These are phyloP conservation scores for Tyrannus savana DNA, from an alignment of 2,113 vertebrate species.

Conservation along the genomic window DNA sequence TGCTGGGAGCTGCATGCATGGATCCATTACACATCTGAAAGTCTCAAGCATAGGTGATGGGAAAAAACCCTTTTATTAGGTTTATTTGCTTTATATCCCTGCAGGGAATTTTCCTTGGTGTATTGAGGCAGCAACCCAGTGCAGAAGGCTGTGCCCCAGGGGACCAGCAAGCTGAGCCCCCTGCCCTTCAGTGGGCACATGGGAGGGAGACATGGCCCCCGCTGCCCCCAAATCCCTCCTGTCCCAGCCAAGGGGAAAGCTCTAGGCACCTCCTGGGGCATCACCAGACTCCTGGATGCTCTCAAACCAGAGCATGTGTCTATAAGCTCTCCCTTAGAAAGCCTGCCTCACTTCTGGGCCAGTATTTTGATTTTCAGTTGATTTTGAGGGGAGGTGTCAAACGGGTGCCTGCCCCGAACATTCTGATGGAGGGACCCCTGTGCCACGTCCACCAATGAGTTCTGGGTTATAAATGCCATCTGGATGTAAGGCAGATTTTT, in stretches of 20 bases:
- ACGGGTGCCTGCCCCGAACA: rapidly evolving
- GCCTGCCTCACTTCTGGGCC: not conserved
- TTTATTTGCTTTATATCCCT: not conserved
- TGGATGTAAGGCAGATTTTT: not conserved
- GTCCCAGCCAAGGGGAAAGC: not conserved
- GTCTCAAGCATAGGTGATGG: not conserved
- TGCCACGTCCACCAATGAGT: not conserved
- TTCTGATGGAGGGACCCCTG: not conserved
- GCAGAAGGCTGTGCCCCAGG: not conserved
- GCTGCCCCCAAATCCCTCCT: not conserved
- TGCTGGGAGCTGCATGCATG: not conserved
- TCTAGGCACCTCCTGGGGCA: not conserved
- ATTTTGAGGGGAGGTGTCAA: not conserved
- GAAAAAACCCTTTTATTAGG: not conserved
- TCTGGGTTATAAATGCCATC: not conserved
- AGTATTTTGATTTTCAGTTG: not conserved
- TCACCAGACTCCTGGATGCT: not conserved
- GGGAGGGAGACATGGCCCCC: not conserved
- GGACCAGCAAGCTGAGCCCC: rapidly evolving
- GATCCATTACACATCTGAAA: not conserved
- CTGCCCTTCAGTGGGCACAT: not conserved
- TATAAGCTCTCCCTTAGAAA: not conserved
- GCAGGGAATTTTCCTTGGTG: not conserved
- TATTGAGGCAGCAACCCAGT: rapidly evolving
- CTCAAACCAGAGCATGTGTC: rapidly evolving